These are phyloP conservation scores for Amphimallon solstitiale DNA, from an alignment of 2,888 invertebrate species.

Conservation along the genomic window DNA sequence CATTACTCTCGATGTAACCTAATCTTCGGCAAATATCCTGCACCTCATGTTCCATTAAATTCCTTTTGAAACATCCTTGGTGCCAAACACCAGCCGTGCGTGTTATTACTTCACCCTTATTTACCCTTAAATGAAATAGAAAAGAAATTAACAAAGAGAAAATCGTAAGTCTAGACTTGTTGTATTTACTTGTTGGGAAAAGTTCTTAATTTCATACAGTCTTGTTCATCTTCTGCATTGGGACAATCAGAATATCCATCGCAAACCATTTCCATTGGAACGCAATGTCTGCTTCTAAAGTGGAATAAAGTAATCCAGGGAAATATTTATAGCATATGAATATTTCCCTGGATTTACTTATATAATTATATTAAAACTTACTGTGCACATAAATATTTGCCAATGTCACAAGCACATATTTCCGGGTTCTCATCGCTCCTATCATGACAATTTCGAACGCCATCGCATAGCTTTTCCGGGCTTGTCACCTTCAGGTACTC, in stretches of 20 bases:
- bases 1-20: constrained; percentile 70
- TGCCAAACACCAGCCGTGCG: constrained; percentile 78
- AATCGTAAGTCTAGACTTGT: background rate
- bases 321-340: background rate
- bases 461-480: constrained; percentile 79
- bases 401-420: constrained; percentile 70
- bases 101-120: constrained; percentile 74
- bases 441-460: constrained; percentile 79
- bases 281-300: constrained; percentile 67
- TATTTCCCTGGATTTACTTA: too few species aligned
- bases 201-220: constrained; percentile 69
- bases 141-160: background rate
- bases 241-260: constrained; percentile 81
- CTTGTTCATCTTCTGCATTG: constrained; percentile 76
- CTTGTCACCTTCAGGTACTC: constrained; percentile 75
- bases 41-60: constrained; percentile 66
- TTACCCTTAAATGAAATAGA: constrained; percentile 60
- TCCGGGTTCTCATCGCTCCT: constrained; percentile 78
- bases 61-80: constrained; percentile 72
- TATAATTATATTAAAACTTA: too few species aligned
- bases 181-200: constrained; percentile 53
- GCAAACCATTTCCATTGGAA: constrained; percentile 79
- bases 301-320: background rate
- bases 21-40: constrained; percentile 71
- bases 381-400: constrained; percentile 66